Base-by-base conservation (phyloP, 1,140 invertebrate genomes). In the Ruditapes philippinarum region DNA sequence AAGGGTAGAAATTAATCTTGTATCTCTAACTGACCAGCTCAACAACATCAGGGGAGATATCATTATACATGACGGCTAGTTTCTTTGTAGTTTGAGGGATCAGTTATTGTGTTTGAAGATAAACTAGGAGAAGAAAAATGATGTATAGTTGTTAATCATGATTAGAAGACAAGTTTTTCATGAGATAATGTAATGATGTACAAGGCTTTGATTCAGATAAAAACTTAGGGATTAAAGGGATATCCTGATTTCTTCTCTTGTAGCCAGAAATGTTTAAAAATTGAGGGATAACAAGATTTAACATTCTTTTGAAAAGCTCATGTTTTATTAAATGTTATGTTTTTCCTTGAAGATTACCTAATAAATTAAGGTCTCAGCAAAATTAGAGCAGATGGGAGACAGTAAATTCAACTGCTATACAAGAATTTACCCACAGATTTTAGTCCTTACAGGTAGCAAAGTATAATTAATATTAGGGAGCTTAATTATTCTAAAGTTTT, bases 1-100 rank as follows among this genome's bases (percentile, higher is more conserved):
- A 49, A 36, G 49, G 57, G 45, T 33, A 60, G 78, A 65, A 42
- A 81, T 81, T 65, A 40, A 65, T 65, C 79, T 81, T 65, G 79
- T 81, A 62, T 81, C 79, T 81, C 54, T 2, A 62, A 65, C 54
- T 81, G 79, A 81, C 79, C 79, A 81, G 54, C 51, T 78, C n/a
- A 78, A 17, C 25, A 9, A n/a, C 54, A 49, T 33, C 74, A 54
- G 49, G 45, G n/a, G 45, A 51, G 45, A 54, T 78, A 78, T 78
- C 42, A 78, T 78, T 78, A 33, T 78, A 78, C 74, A 78, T 78
- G 74, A 19, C 49, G 3, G 36, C 33, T 38, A 28, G n/a, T 70
- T 70, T 28, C 65, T 70, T 70, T 70, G 65, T 70, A 70, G 65
- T 70, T 70, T 70, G 65, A 70, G 65, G 65, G 65, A 38, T 70